phyloP scores from a whole-genome alignment of 2,797 vertebrate genomes.

The Gymnoscopelus braueri region DNA sequence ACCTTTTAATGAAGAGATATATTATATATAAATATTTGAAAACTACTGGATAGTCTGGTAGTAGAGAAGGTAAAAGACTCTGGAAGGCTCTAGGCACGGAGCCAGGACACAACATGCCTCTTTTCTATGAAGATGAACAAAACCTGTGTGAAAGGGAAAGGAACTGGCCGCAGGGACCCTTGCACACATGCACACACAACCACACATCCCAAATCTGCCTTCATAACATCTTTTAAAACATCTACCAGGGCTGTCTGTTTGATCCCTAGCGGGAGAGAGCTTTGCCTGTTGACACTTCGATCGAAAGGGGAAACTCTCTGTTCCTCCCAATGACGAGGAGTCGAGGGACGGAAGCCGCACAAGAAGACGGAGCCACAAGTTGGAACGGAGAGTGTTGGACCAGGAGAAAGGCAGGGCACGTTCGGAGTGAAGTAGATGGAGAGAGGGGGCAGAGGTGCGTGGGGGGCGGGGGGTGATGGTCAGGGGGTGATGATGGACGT shows the following conservation, averaged over 20 bases:
- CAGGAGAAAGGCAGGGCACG: conserved; percentile 28
- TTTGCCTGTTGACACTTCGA: conserved; percentile 74
- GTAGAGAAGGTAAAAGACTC: too few species aligned
- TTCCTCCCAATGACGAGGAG: conserved; percentile 34
- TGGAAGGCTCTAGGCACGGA: too few species aligned
- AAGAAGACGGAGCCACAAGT: conserved; percentile 46
- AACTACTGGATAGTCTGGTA: too few species aligned
- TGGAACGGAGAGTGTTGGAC: conserved; percentile 39
- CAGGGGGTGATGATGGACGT: conserved; percentile 74
- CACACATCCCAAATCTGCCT: conserved; percentile 50
- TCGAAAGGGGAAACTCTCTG: conserved; percentile 64
- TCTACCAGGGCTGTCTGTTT: conserved; percentile 62
- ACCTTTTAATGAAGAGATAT: too few species aligned
- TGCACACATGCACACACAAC: conserved; percentile 29
- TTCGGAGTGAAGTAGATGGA: conserved; percentile 30
- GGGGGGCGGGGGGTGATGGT: conserved; percentile 20
- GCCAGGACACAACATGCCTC: too few species aligned
- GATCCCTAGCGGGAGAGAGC: conserved; percentile 69
- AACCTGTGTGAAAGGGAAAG: conserved; percentile 25
- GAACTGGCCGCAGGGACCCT: conserved; percentile 39
- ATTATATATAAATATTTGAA: too few species aligned
- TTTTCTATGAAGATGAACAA: conserved; percentile 4
- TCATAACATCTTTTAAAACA: conserved; percentile 60
- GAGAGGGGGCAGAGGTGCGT: conserved; percentile 9
- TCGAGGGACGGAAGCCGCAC: conserved; percentile 36